These are phyloP conservation scores for Kryphioiulus occultus DNA, from an alignment of 2,888 invertebrate species.

Conservation along the genomic window DNA sequence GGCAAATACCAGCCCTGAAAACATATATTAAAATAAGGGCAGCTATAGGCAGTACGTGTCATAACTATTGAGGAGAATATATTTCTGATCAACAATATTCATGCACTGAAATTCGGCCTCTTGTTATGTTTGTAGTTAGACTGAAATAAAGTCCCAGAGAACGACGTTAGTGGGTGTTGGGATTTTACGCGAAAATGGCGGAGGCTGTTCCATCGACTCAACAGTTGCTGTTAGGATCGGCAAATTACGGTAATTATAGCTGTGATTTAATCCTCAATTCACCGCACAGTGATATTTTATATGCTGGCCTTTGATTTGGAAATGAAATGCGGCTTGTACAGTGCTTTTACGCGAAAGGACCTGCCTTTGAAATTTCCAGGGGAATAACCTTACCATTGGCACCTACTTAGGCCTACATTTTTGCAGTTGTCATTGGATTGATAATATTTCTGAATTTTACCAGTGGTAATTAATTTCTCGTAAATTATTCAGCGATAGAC, in stretches of 20 bases:
- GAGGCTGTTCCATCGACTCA: background rate
- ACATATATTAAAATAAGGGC: background rate
- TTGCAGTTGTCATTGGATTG: background rate
- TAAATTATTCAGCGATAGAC: background rate
- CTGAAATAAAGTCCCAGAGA: no score
- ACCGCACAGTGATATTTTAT: background rate
- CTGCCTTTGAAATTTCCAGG: background rate
- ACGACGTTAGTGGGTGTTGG: background rate
- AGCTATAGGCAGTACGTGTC: no score
- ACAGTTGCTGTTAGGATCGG: conserved; percentile 5
- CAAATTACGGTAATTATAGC: background rate
- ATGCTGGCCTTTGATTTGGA: no score
- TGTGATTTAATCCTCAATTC: background rate
- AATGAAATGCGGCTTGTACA: no score
- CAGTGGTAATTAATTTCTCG: background rate
- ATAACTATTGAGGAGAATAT: no score
- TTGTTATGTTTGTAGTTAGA: no score
- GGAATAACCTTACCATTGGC: background rate
- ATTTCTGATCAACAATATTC: no score
- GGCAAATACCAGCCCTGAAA: background rate
- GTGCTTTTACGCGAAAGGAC: no score
- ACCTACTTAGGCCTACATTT: background rate
- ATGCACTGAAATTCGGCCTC: no score
- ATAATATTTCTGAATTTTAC: background rate
- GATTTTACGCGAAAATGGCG: background rate